Evolutionary conservation across 2,113 vertebrate species (phyloP).

Genomic region (Mohoua ochrocephala): DNA sequence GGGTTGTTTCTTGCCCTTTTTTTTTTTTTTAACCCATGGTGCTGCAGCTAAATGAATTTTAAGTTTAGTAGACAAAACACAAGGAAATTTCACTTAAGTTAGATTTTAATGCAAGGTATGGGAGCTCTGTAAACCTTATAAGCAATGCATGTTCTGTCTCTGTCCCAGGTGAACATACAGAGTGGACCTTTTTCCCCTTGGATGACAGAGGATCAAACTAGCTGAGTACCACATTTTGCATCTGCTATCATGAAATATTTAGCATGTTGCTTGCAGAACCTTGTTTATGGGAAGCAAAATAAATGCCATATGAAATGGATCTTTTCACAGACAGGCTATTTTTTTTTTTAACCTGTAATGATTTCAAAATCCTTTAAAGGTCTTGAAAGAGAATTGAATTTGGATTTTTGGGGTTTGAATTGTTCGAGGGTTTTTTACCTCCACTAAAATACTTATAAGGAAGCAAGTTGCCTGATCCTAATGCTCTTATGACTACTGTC

Average conservation of each 20-base stretch:
- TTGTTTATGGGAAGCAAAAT: not conserved
- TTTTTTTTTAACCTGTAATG: not conserved
- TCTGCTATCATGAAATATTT: not conserved
- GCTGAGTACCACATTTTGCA: not conserved
- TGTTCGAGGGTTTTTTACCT: not conserved
- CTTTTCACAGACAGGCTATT: not conserved
- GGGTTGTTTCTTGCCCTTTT: not conserved
- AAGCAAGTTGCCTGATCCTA: not conserved
- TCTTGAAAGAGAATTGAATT: not conserved
- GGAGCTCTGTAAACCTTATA: not conserved
- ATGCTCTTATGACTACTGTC: not conserved
- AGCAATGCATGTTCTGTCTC: not conserved
- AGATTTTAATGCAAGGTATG: not conserved
- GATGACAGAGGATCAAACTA: not conserved
- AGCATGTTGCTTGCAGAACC: not conserved
- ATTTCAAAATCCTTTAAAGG: not conserved
- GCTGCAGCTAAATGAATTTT: not conserved
- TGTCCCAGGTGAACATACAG: not conserved
- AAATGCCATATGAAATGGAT: not conserved
- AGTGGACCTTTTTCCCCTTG: fast-evolving
- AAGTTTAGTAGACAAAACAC: not conserved
- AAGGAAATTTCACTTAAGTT: not conserved
- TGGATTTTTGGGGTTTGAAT: not conserved
- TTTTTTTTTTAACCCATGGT: not conserved
- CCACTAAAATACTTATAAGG: not conserved